Base-by-base conservation (phyloP, 2,888 invertebrate species). In the Empis livida region DNA sequence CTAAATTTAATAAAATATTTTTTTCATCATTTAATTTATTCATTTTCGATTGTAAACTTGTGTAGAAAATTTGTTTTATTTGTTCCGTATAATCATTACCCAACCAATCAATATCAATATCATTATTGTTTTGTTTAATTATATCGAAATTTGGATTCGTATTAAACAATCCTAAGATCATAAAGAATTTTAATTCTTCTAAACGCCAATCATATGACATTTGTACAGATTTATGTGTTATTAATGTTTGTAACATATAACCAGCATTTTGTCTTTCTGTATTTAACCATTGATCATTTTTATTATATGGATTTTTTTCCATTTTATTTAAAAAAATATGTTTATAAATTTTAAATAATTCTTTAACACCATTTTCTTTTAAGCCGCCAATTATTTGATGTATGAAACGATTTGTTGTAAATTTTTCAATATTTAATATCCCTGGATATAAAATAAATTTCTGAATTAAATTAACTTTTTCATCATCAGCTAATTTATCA, bases 381-480 rank as follows among this genome's bases (percentile, higher is more conserved):
- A 85, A 68, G 61, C 73, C 75, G 2, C 71, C 68, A n/a, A 77
- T 77, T 10, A 84, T 71, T 45, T 77, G 74, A 60, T 80, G 81
- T 0, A 83, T 67, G 42, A 83, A 62, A 56, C 77, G 79, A 13
- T 76, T 77, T 11, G 78, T 76, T 16, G 83, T 82, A 30, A 79
- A 77, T 67, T 83, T 83, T 57, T 84, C 83, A 51, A 86, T 80
- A 64, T 80, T 79, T 50, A 86, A 76, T 57, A 79, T 78, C 5
- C 85, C 84, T 1, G 84, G 83, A 60, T 77, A 71, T 41, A 83
- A 73, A 10, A 84, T 68, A 2, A 87, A 62, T 56, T 77, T 80
- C 48, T 77, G 77, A 35, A 87, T 62, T 5, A 78, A 71, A 10
- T 71, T 68, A 2, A 84, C 68, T 61, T 79, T 77, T 2, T 72